Evolutionary conservation across 2,797 vertebrate species (phyloP).

Genomic region (Intellagama lesueurii): DNA sequence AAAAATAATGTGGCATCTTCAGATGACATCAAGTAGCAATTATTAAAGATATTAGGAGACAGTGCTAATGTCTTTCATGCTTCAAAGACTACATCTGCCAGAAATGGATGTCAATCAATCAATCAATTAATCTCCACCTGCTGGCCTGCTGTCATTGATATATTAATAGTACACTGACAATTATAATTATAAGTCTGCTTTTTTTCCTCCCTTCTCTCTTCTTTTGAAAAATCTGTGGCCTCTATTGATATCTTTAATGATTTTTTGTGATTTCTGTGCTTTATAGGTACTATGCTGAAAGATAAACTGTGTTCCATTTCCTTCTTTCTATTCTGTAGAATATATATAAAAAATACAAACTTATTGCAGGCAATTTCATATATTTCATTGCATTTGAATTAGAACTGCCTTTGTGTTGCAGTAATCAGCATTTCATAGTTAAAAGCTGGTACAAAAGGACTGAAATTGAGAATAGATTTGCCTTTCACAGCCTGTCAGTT

Average conservation of each 20-base stretch:
- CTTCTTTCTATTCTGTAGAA: constrained; percentile 48
- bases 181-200: constrained; percentile 61
- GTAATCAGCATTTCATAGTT: constrained; percentile 51
- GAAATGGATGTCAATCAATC: constrained; percentile 68
- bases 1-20: constrained; percentile 68
- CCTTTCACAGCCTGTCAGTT: constrained; percentile 51
- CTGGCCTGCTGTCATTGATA: constrained; percentile 49
- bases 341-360: constrained; percentile 28
- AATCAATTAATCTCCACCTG: background rate
- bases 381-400: constrained; percentile 57
- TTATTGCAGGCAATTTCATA: constrained; percentile 56
- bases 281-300: constrained; percentile 60
- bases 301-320: constrained; percentile 40
- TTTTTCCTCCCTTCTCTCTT: constrained; percentile 41
- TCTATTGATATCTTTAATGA: constrained; percentile 40
- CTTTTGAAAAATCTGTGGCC: background rate
- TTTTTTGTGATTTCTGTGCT: constrained; percentile 54
- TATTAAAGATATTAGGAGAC: constrained; percentile 68
- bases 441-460: constrained; percentile 54
- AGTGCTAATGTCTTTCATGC: constrained; percentile 71
- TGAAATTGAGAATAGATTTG: constrained; percentile 47
- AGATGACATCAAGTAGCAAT: constrained; percentile 65
- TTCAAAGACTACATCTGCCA: constrained; percentile 72
- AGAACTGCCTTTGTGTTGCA: constrained; percentile 58
- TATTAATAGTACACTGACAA: constrained; percentile 48